Conservation (phyloP, 2,888 invertebrate genomes). For the Strigamia maritima region DNA sequence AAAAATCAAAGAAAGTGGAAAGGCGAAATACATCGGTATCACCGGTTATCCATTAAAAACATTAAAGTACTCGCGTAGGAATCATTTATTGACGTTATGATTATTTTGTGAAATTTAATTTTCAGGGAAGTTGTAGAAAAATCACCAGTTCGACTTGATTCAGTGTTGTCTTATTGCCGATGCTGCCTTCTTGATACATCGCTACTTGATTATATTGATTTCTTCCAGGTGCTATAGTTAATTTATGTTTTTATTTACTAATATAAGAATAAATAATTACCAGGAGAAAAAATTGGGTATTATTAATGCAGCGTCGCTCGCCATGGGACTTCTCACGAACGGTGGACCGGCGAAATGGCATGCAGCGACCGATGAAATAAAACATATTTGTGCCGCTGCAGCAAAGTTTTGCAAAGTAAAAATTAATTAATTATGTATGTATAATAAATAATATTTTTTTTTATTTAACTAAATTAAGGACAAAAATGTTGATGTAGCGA, state of each 20-base stretch:
- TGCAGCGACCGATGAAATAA: constrained; percentile 66
- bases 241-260: neutral
- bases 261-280: too few species aligned
- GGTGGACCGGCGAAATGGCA: constrained; percentile 76
- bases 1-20: constrained; percentile 65
- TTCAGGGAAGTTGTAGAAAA: constrained; percentile 61
- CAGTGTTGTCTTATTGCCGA: constrained; percentile 73
- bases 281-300: constrained; percentile 70
- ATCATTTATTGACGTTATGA: too few species aligned
- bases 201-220: constrained; percentile 68
- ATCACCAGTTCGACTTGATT: constrained; percentile 63
- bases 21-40: constrained; percentile 75
- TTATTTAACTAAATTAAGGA: neutral
- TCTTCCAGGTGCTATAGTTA: constrained; percentile 63
- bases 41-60: constrained; percentile 75
- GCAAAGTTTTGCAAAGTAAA: constrained; percentile 49
- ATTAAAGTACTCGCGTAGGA: constrained; percentile 63
- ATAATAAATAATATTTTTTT: neutral
- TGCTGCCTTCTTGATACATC: constrained; percentile 76
- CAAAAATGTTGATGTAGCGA: constrained; percentile 5
- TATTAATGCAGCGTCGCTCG: constrained; percentile 76
- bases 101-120: too few species aligned
- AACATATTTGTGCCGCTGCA: constrained; percentile 62
- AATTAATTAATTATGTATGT: neutral
- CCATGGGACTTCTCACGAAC: constrained; percentile 77